Conservation (phyloP, 2,113 vertebrate species). For the Sphaerodactylus townsendi region DNA sequence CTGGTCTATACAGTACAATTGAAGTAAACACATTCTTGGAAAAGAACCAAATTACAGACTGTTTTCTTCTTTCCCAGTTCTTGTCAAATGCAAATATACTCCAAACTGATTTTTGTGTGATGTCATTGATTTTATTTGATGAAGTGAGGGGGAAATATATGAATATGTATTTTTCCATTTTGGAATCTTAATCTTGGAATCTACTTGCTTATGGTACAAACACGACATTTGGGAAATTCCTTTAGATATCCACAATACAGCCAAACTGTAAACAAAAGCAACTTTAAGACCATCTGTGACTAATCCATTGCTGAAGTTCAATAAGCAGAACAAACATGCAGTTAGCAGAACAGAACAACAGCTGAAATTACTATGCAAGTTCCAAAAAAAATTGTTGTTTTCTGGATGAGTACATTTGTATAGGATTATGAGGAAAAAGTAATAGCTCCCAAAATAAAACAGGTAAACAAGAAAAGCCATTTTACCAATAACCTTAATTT, state of each 20-base stretch:
- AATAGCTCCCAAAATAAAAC: constrained; percentile 40
- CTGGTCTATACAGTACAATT: not conserved
- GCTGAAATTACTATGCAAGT: constrained; percentile 55
- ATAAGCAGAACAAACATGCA: constrained; percentile 64
- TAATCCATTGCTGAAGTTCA: constrained; percentile 69
- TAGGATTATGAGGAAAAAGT: constrained; percentile 16
- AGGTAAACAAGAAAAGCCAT: constrained; percentile 26
- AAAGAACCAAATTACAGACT: not conserved
- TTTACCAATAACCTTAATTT: not conserved
- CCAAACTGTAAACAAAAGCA: constrained; percentile 68
- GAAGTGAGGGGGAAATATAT: constrained; percentile 19
- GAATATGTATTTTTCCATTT: constrained; percentile 51
- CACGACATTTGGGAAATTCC: constrained; percentile 62
- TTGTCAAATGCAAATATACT: not conserved
- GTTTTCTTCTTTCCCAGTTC: not conserved
- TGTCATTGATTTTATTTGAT: constrained; percentile 27
- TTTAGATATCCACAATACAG: constrained; percentile 42
- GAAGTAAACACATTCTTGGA: not conserved
- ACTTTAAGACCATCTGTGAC: constrained; percentile 61
- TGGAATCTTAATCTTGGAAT: constrained; percentile 45
- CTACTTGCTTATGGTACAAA: constrained; percentile 49
- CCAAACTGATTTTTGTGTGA: not conserved
- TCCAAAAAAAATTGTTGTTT: constrained; percentile 39
- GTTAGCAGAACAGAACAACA: constrained; percentile 67
- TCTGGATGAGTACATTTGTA: constrained; percentile 5